Conservation (phyloP, 2,113 vertebrate genomes). For the Charina bottae region DNA sequence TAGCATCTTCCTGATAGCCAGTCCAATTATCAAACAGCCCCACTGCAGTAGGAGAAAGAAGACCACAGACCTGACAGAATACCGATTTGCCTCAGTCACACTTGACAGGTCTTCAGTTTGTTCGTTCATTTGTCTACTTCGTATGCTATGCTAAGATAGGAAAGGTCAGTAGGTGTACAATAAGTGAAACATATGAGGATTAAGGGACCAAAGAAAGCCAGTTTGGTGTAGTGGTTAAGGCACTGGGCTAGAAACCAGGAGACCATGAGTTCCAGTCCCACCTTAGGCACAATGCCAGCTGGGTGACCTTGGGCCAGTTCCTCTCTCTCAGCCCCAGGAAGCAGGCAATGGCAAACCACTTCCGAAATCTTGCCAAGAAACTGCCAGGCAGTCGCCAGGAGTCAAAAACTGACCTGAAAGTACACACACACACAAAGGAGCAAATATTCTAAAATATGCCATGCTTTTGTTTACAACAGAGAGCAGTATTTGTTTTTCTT, state of each 20-base stretch:
- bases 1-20: constrained; percentile 65
- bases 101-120: rapidly evolving
- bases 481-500: neutral
- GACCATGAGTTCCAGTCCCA: neutral
- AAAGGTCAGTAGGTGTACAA: neutral
- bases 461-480: neutral
- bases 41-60: constrained; percentile 21
- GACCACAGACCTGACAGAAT: constrained; percentile 25
- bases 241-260: neutral
- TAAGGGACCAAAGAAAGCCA: constrained; percentile 21
- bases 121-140: constrained; percentile 19
- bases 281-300: neutral
- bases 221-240: neutral
- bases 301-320: neutral
- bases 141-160: neutral
- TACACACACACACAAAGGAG: neutral
- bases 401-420: neutral
- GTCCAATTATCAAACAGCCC: constrained; percentile 59
- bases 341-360: neutral
- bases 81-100: neutral
- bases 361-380: neutral
- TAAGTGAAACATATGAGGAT: constrained; percentile 13
- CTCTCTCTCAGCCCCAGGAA: neutral
- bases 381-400: neutral
- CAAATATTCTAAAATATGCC: constrained; percentile 33